Evolutionary conservation across 2,888 invertebrate genomes (phyloP).

Genomic region (Carcina quercana): DNA sequence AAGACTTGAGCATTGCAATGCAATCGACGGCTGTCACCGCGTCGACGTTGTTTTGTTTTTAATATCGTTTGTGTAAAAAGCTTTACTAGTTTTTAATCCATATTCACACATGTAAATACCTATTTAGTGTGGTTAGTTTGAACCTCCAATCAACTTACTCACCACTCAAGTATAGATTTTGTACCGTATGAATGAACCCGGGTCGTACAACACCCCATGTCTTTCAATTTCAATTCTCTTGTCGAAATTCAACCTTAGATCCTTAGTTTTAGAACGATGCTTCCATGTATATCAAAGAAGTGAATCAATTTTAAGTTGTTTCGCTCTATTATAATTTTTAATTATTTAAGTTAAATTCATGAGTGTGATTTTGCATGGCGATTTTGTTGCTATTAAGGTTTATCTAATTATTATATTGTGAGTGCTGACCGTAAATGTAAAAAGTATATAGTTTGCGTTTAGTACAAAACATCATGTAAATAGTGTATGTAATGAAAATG

Average conservation of each 20-base stretch:
- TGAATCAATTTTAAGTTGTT: slow-evolving; percentile 66
- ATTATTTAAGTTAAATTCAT: slow-evolving; percentile 56
- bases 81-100: slow-evolving; percentile 66
- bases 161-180: slow-evolving; percentile 19
- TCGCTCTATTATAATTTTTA: slow-evolving; percentile 57
- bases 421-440: slow-evolving; percentile 51
- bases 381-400: slow-evolving; percentile 63
- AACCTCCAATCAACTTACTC: slow-evolving; percentile 6
- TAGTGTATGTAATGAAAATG: slow-evolving; percentile 51
- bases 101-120: slow-evolving; percentile 63
- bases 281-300: slow-evolving; percentile 74
- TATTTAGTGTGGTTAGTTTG: slow-evolving; percentile 54
- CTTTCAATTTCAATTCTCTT: slow-evolving; percentile 25
- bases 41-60: slow-evolving; percentile 54
- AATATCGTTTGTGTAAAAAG: slow-evolving; percentile 67
- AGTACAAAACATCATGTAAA: slow-evolving; percentile 53
- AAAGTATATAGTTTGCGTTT: slow-evolving; percentile 61
- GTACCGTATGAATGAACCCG: slow-evolving; percentile 29
- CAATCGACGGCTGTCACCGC: slow-evolving; percentile 43
- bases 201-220: slow-evolving; percentile 31
- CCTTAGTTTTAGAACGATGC: slow-evolving; percentile 69
- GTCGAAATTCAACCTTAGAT: slow-evolving; percentile 39
- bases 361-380: slow-evolving; percentile 71
- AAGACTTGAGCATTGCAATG: slow-evolving; percentile 68
- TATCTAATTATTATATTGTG: slow-evolving; percentile 42